Evolutionary conservation across 2,113 vertebrate species (phyloP), one percentile per base, ranked within the genome.

Genomic region (Eudyptes chrysolophus): DNA sequence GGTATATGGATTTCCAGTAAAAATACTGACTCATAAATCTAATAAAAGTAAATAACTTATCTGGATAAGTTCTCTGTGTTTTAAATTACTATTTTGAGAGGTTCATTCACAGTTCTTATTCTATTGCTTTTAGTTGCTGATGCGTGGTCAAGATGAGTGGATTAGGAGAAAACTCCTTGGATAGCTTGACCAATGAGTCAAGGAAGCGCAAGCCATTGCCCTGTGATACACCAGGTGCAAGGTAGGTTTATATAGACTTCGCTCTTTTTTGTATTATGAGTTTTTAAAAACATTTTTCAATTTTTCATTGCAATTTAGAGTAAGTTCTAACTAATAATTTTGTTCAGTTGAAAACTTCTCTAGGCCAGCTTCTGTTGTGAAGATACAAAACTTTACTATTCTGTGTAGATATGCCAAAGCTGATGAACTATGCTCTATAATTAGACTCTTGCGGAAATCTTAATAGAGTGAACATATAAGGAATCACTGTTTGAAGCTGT

Each of bases 151-250:
- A 97, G 92, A 99, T 99, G 99, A 99, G 99, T 92, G 99, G 99
- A 92, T 95, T 99, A 96, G 99, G 99, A 98, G 99, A 99, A 96
- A 99, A 98, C 96, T 98, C 98, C 88, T 98, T 99, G 98, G 99
- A 99, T 96, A 98, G 98, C 13, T 96, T 99, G 98, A 98, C 98
- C 94, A 98, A 98, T 40, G 99, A 99, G 91, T 99, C 99, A 87
- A 98, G 98, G 94, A 99, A 99, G 94, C 99, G 99, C 89, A 99
- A 99, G 97, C 97, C 99, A 72, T 98, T 99, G 96, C 98, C 99
- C 72, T 99, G 99, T 96, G 99, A 99, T 97, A 98, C 98, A 42
- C 99, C 99, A 26, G 99, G 99, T 84, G 98, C 98, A 75, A 98
- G 99, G 99, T 99, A 97, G 29, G 98, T 94, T 76, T 74, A 40